Base-by-base conservation (phyloP, 2,797 vertebrate species). In the Oryzias dopingdopingensis region DNA sequence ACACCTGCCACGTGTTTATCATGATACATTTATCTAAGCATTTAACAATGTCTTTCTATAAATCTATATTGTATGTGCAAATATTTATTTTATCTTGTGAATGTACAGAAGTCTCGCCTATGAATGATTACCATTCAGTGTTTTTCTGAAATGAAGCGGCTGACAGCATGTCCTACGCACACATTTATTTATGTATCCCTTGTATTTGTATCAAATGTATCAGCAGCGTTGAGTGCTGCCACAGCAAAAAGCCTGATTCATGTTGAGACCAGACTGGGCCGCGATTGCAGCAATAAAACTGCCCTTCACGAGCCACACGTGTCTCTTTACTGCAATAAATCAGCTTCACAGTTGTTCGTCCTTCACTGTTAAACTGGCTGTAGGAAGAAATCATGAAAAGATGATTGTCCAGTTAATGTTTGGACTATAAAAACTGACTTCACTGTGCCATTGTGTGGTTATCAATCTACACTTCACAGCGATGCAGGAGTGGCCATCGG, bases 51-150 rank as follows among this genome's bases (percentile, higher is more conserved):
- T 80, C 65, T 72, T 46, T 49, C 60, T 67, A 12, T 57, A 22
- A 14, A 56, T 45, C 50, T 66, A 65, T 71, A 63, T 82, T 83
- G 80, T 70, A 71, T 57, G 66, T 76, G 57, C 45, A 74, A 66
- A 51, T 91, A 89, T 90, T 89, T 90, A 89, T 90, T 88, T 65
- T 14, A 65, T 44, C 32, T 70, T 77, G 70, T 83, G 76, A 87
- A 85, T 85, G 79, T 80, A 77, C 46, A 79, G 76, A 71, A 29
- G n/a, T 51, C 52, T 67, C 26, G 37, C 49, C 46, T 56, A 63
- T 70, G 58, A 52, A 64, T 43, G 50, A 73, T 62, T 65, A 49
- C 37, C 24, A 56, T 60, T 29, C 52, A 70, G 51, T 67, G 66
- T 66, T 43, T 29, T 62, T 61, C 16, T 62, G 42, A 62, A 66